Conservation (phyloP, 2,888 invertebrate genomes). For the Hymenopus coronatus region DNA sequence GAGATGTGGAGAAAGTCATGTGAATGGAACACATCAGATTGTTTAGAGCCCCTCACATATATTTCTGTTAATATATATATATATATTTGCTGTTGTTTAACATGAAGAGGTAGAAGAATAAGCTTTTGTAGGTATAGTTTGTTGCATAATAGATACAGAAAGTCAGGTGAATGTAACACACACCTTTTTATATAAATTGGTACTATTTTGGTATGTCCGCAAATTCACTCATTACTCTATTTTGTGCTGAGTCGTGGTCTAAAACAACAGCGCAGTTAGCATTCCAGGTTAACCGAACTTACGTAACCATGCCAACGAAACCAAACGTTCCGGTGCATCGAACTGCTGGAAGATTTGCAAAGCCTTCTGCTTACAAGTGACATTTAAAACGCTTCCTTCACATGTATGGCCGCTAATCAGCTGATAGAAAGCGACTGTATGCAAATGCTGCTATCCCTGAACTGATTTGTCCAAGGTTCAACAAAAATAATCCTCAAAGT, state of each 20-base stretch:
- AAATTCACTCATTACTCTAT: no score
- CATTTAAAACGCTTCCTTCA: neutral
- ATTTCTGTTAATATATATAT: no score
- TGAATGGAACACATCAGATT: no score
- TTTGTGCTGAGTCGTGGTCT: neutral
- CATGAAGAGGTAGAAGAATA: no score
- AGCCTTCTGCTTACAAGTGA: neutral
- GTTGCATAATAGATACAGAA: no score
- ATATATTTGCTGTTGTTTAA: no score
- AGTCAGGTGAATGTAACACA: no score
- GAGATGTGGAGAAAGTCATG: no score
- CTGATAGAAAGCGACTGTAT: neutral
- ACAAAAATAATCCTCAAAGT: neutral
- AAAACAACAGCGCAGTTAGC: neutral
- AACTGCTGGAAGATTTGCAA: neutral
- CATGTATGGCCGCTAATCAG: neutral
- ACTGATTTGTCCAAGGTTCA: neutral
- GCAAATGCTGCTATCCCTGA: neutral
- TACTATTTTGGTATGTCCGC: no score
- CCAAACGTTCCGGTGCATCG: neutral
- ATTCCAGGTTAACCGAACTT: neutral
- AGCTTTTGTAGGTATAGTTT: no score
- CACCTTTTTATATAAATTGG: no score
- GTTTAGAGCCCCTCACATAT: no score
- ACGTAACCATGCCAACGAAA: neutral